phyloP scores from a whole-genome alignment of 2,113 vertebrate genomes.

The Malurus melanocephalus region DNA sequence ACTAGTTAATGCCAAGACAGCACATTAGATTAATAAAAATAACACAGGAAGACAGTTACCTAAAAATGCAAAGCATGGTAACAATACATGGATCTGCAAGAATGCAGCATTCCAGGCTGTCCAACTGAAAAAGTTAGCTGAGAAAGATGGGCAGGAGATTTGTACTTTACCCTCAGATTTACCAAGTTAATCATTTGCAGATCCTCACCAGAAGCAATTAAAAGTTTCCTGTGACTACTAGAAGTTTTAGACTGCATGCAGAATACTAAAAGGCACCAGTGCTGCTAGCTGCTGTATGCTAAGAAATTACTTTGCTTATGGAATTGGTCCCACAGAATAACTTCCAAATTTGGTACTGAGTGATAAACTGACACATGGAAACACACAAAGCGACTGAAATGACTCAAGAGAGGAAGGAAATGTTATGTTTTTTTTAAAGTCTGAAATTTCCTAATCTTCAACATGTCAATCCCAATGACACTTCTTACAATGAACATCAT shows the following conservation, averaged over 20 bases:
- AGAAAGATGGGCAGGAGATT: not conserved
- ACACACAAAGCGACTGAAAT: not conserved
- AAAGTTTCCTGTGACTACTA: not conserved
- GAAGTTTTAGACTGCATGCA: not conserved
- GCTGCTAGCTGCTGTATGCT: not conserved
- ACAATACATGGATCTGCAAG: not conserved
- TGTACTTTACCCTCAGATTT: not conserved
- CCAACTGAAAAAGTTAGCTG: not conserved
- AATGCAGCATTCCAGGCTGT: not conserved
- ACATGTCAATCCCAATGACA: not conserved
- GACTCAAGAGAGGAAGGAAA: conserved; percentile 27
- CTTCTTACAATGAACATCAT: not conserved
- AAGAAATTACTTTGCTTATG: not conserved
- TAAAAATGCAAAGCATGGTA: not conserved
- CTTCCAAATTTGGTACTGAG: conserved; percentile 39
- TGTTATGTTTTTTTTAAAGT: not conserved
- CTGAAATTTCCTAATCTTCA: conserved; percentile 3
- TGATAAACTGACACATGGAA: not conserved
- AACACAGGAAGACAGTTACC: not conserved
- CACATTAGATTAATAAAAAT: not conserved
- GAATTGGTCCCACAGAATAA: not conserved
- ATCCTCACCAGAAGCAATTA: not conserved
- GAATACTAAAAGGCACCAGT: not conserved
- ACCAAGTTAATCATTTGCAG: not conserved
- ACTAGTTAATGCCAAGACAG: not conserved